Base-by-base conservation (phyloP, 1,140 invertebrate species). In the Drosophila bifasciata region DNA sequence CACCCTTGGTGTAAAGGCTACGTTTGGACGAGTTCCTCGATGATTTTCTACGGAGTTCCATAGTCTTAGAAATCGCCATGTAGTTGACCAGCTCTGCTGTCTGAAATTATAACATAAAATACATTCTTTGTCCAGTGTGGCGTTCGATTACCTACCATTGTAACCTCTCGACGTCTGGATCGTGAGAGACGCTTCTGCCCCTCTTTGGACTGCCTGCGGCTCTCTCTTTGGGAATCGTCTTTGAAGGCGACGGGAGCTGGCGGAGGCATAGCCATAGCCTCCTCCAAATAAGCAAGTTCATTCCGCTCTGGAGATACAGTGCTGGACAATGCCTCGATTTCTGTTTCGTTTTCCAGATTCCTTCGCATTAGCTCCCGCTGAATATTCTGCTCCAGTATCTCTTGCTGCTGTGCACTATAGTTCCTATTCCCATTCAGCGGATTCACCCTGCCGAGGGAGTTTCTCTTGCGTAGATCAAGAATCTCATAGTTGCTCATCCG, bases 401-500 rank as follows among this genome's bases (percentile, higher is more conserved):
- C 5, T 21, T 79, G 53, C 8, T 89, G 41, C 5, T 51, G 32
- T 1, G 8, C 53, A 5, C 23, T 52, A 5, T 15, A 13, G 4
- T 25, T 56, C n/a, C 63, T 53, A 0, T 68, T 43, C 0, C 80
- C 78, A 32, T 74, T 62, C 5, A 85, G 1, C 5, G 78, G 57
- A 40, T 53, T 36, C 1, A 70, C 5, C 15, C 46, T 41, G 15
- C 78, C 75, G 28, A 69, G 6, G 17, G 89, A 90, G 25, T 84
- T 88, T 5, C 85, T 81, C 45, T 89, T 91, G 0, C 89, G 85
- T 39, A 91, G 62, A 63, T 91, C 89, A 15, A 91, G 44, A 50
- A 91, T 89, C 43, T 90, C 84, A 53, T 73, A 69, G 55, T 88
- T 76, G 49, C 68, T 89, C 74, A 90, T 70, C 1, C 79, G 68